phyloP scores from a whole-genome alignment of 2,888 invertebrate species.

The Eupithecia subfuscata region DNA sequence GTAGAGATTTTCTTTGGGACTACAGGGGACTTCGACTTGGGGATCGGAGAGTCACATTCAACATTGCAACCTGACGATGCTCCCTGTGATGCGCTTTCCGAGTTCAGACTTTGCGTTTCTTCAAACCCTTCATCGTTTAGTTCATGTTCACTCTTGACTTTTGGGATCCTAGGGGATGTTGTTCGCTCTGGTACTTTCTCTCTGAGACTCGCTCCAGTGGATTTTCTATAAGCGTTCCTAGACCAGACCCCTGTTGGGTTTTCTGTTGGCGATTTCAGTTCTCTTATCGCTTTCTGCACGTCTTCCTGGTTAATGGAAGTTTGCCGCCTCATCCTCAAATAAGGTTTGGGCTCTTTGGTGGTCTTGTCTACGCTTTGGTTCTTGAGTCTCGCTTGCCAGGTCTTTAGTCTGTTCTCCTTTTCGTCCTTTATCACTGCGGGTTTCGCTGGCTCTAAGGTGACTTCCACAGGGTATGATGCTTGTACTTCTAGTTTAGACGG shows the following conservation, averaged over 20 bases:
- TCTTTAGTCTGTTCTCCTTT: constrained; percentile 85
- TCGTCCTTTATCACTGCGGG: constrained; percentile 77
- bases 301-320: constrained; percentile 89
- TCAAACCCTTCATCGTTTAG: constrained; percentile 95
- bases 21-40: constrained; percentile 72
- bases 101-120: constrained; percentile 94
- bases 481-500: constrained; percentile 81
- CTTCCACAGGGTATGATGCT: constrained; percentile 78
- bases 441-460: constrained; percentile 68
- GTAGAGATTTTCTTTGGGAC: constrained; percentile 80
- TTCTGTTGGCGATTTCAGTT: constrained; percentile 86
- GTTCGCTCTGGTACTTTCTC: constrained; percentile 69
- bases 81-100: constrained; percentile 93
- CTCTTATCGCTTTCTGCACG: constrained; percentile 87
- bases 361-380: constrained; percentile 78
- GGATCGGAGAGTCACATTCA: constrained; percentile 83
- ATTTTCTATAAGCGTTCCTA: constrained; percentile 75
- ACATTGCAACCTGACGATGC: constrained; percentile 91
- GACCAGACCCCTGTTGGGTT: constrained; percentile 85
- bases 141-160: constrained; percentile 87
- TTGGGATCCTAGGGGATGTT: constrained; percentile 78
- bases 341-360: constrained; percentile 76
- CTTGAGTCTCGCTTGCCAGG: constrained; percentile 89
- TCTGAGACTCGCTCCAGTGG: constrained; percentile 57
- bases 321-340: constrained; percentile 85